Base-by-base conservation (phyloP, 2,113 vertebrate species). In the Xenopus laevis region DNA sequence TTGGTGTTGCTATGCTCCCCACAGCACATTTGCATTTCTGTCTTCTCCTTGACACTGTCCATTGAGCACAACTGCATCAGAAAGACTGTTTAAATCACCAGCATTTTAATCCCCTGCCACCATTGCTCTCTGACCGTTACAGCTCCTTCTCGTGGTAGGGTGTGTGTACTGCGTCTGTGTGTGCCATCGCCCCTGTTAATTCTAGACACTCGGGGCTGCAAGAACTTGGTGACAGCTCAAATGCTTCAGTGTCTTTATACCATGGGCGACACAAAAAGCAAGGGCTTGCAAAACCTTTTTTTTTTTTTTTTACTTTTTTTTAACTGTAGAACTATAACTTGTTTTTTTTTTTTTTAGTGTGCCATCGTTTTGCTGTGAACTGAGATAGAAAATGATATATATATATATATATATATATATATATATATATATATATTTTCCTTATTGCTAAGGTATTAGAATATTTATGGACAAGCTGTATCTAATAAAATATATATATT, bases 301-400 rank as follows among this genome's bases (percentile, higher is more conserved):
- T n/a, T 55, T 17, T 17, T 15, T 3, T 2, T 9, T 8, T 55
- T n/a, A 66, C 45, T 30, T 27, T 33, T 13, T 68, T 23, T 63
- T 47, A 62, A 60, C 73, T 75, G 65, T 75, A 76, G 66, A 76
- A 40, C 55, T 57, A 13, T 45, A 47, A 59, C 12, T n/a, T 64
- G 17, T 52, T 27, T 12, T 68, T 62, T 65, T 2, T 17, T 17
- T 55, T 47, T 47, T 5, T 17, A 4, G 10, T 55, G 52, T 47
- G 46, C 17, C 16, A 8, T 7, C 15, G 52, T 30, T 69, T 60
- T 60, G n/a, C 57, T 62, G 59, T 64, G 46, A 71, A 20, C 70
- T 62, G 13, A 47, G 46, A 47, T 47, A 60, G 27, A 57, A 74
- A 60, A 10, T n/a, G 69, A 64, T 76, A 47, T 47, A 6, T n/a